These are phyloP conservation scores for Oostethus manadensis DNA, from an alignment of 2,113 vertebrate genomes.

Conservation along the genomic window DNA sequence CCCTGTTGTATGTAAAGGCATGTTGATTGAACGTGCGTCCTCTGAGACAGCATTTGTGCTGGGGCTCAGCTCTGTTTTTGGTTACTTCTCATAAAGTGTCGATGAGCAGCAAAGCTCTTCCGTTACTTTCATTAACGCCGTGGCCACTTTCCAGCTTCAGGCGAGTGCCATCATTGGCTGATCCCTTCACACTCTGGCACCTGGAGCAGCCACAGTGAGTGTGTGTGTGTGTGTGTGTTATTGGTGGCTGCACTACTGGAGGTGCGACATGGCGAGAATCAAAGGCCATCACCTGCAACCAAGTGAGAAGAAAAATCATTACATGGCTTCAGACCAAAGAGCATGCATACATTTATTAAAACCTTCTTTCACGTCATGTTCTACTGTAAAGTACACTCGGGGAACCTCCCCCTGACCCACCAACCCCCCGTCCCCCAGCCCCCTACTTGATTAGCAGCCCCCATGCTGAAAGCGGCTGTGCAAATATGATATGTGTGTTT, in stretches of 20 bases:
- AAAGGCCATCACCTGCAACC: slow-evolving; percentile 82
- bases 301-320: slow-evolving; percentile 79
- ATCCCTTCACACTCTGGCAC: slow-evolving; percentile 82
- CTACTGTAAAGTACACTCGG: slow-evolving; percentile 36
- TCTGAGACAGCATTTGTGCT: neutral
- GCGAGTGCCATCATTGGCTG: slow-evolving; percentile 80
- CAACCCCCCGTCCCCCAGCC: neutral
- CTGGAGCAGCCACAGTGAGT: slow-evolving; percentile 72
- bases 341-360: slow-evolving; percentile 67
- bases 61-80: slow-evolving; percentile 28
- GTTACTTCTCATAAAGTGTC: slow-evolving; percentile 49
- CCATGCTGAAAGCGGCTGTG: slow-evolving; percentile 53
- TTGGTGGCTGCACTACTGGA: slow-evolving; percentile 69
- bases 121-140: slow-evolving; percentile 88
- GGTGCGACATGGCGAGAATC: slow-evolving; percentile 80
- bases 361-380: slow-evolving; percentile 24
- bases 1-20: slow-evolving; percentile 17
- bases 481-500: slow-evolving; percentile 66
- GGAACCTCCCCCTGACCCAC: neutral
- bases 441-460: slow-evolving; percentile 58
- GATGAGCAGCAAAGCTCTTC: slow-evolving; percentile 74
- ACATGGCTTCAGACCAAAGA: slow-evolving; percentile 82
- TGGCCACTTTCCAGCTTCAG: slow-evolving; percentile 89
- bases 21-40: slow-evolving; percentile 20
- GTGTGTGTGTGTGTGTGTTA: slow-evolving; percentile 31